A percentile compares a stretch with the other conserved stretches of the same genome.
Evolutionary conservation across 2,888 invertebrate species (phyloP).

Genomic region (Nephrotoma flavescens): DNA sequence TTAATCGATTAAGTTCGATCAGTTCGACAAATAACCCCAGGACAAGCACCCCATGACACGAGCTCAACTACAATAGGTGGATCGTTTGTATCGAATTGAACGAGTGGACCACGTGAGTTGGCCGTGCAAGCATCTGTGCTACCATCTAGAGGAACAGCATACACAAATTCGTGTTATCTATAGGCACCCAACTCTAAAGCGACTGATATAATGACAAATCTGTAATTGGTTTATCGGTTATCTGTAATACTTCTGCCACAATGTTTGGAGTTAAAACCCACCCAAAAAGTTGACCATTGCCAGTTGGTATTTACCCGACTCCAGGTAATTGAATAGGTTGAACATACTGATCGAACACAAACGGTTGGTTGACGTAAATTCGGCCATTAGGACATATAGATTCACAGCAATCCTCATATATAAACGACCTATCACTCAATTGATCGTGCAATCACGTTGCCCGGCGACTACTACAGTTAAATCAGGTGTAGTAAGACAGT

Average conservation of each 20-base stretch:
- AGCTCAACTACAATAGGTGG: constrained; percentile 26
- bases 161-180: constrained; percentile 30
- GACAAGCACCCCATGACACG: constrained; percentile 35
- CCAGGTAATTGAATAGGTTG: constrained; percentile 28
- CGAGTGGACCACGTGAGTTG: constrained; percentile 28
- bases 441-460: constrained; percentile 24
- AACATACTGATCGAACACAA: constrained; percentile 22
- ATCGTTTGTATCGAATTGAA: constrained; percentile 15
- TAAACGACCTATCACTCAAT: constrained; percentile 14
- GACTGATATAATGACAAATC: background rate
- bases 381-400: constrained; percentile 35
- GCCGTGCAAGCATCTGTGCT: constrained; percentile 33
- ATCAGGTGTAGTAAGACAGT: constrained; percentile 21
- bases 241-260: background rate
- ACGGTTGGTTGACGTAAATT: constrained; percentile 22
- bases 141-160: constrained; percentile 29
- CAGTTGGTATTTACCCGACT: constrained; percentile 18
- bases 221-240: background rate
- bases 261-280: constrained; percentile 27
- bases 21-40: constrained; percentile 15
- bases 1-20: background rate
- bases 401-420: constrained; percentile 24
- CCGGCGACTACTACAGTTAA: constrained; percentile 28
- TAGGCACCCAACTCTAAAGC: background rate
- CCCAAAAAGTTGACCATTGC: constrained; percentile 25